Evolutionary conservation across 1,140 invertebrate species (phyloP).

Genomic region (Hyles euphorbiae): DNA sequence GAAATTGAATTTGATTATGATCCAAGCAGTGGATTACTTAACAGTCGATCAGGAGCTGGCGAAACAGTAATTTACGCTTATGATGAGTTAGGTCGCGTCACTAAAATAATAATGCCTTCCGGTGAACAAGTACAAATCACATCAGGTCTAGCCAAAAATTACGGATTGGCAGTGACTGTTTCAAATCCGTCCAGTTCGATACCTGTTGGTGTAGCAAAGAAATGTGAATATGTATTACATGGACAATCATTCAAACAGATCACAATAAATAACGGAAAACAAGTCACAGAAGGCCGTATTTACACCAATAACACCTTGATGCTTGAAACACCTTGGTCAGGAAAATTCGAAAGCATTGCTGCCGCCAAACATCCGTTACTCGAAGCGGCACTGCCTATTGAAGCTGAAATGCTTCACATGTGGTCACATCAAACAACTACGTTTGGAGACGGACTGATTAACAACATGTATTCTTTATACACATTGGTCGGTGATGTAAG

Average conservation of each 20-base stretch:
- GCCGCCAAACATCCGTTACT: slow-evolving; percentile 90
- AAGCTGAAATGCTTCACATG: slow-evolving; percentile 93
- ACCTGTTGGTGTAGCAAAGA: slow-evolving; percentile 74
- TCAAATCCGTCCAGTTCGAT: slow-evolving; percentile 71
- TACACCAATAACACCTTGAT: slow-evolving; percentile 87
- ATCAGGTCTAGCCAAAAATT: slow-evolving; percentile 83
- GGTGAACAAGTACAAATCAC: slow-evolving; percentile 89
- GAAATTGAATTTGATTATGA: slow-evolving; percentile 92
- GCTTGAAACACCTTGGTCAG: slow-evolving; percentile 81
- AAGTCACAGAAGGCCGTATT: slow-evolving; percentile 82
- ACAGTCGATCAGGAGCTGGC: slow-evolving; percentile 87
- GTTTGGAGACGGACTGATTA: slow-evolving; percentile 84
- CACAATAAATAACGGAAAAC: slow-evolving; percentile 78
- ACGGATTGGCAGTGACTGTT: slow-evolving; percentile 84
- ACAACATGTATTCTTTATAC: slow-evolving; percentile 87
- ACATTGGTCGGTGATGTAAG: slow-evolving; percentile 88
- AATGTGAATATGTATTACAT: slow-evolving; percentile 76
- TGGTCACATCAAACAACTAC: slow-evolving; percentile 88
- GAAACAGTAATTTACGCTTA: slow-evolving; percentile 94
- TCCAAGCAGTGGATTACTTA: slow-evolving; percentile 85
- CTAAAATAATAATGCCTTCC: slow-evolving; percentile 90
- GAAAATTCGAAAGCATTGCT: slow-evolving; percentile 83
- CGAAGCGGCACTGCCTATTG: slow-evolving; percentile 90
- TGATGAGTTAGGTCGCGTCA: slow-evolving; percentile 89
- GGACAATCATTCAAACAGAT: slow-evolving; percentile 76